Conservation (phyloP, 2,888 invertebrate genomes). For the Neoaliturus tenellus region DNA sequence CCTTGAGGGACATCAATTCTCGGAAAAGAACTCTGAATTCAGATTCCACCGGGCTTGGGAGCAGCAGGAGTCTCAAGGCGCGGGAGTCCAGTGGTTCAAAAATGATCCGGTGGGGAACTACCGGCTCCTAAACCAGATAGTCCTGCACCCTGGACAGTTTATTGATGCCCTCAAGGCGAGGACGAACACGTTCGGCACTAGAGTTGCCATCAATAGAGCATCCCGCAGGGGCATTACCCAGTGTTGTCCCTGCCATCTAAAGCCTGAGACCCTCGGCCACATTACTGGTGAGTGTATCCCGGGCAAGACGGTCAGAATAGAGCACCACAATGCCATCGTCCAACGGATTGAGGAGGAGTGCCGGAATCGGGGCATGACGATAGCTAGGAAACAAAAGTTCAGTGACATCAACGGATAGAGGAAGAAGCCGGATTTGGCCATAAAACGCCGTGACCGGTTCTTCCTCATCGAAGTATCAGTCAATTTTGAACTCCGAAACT, state of each 20-base stretch:
- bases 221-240: background rate
- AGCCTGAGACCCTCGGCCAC: conserved; percentile 27
- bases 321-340: background rate
- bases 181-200: background rate
- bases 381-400: conserved; percentile 17
- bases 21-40: background rate
- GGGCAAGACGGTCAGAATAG: background rate
- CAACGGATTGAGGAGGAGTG: background rate
- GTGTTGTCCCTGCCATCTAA: background rate
- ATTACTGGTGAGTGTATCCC: background rate
- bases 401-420: background rate
- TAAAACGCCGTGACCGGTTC: too few species aligned
- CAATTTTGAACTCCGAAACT: too few species aligned
- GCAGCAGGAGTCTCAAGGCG: background rate
- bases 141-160: background rate
- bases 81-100: background rate
- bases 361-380: background rate
- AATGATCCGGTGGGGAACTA: conserved; percentile 16
- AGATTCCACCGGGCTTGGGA: background rate
- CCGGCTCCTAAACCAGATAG: background rate
- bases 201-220: conserved; percentile 13
- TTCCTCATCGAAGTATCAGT: too few species aligned
- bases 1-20: background rate
- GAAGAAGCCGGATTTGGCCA: too few species aligned
- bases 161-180: conserved; percentile 3